Percentiles rank a stretch among this genome's conserved stretches.
Evolutionary conservation across 1,140 invertebrate species (phyloP).

Genomic region (Plodia interpunctella): DNA sequence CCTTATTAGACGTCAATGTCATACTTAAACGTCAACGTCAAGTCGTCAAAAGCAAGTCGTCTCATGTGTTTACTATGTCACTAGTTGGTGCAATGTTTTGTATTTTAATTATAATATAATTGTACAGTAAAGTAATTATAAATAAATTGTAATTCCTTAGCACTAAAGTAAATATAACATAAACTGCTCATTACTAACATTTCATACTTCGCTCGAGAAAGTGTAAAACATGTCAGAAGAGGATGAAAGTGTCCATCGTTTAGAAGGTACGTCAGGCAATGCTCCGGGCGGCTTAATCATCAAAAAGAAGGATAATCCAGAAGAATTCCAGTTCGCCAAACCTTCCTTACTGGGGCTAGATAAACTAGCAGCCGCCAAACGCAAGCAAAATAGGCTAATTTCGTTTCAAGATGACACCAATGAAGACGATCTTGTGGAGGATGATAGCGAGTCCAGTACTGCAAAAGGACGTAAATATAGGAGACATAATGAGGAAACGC

Average conservation of each 20-base stretch:
- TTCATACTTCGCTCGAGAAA: background rate
- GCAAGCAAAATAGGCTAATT: conserved; percentile 81
- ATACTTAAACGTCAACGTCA: background rate
- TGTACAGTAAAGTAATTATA: too few relatives aligned
- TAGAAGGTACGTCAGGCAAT: conserved; percentile 87
- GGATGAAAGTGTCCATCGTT: conserved; percentile 83
- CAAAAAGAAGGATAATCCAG: conserved; percentile 84
- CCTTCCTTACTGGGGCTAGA: conserved; percentile 92
- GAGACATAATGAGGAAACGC: conserved; percentile 89
- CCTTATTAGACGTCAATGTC: background rate
- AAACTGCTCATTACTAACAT: background rate
- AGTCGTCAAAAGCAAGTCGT: background rate
- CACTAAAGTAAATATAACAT: background rate
- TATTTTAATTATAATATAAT: conserved; percentile 1
- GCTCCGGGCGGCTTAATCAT: conserved; percentile 89
- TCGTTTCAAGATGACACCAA: conserved; percentile 82
- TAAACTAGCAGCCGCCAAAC: conserved; percentile 87
- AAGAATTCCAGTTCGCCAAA: conserved; percentile 87
- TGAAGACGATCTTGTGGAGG: conserved; percentile 67
- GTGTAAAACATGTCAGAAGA: conserved; percentile 49
- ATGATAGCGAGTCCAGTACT: conserved; percentile 59
- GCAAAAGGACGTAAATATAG: conserved; percentile 83
- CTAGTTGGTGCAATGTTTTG: conserved; percentile 18
- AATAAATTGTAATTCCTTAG: too few relatives aligned
- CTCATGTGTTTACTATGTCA: conserved; percentile 8